These are phyloP conservation scores for Calidris pygmaea DNA, from an alignment of 2,113 vertebrate species.

Conservation along the genomic window DNA sequence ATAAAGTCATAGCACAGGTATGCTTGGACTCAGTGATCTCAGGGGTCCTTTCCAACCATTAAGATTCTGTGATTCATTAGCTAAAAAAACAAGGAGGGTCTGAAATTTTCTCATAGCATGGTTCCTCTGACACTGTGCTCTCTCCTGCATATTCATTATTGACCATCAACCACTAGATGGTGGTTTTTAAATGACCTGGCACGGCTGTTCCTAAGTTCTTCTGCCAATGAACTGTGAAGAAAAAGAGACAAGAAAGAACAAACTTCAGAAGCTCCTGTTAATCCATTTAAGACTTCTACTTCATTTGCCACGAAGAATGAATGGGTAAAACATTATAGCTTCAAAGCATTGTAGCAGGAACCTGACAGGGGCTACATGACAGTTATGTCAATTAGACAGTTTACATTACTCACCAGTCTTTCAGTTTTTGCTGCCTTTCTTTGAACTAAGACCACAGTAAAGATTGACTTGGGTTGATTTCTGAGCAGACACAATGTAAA, in stretches of 20 bases:
- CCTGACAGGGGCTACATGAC: neutral
- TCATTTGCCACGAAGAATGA: neutral
- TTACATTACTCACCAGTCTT: neutral
- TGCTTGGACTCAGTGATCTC: no score
- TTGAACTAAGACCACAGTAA: neutral
- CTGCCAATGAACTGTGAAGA: neutral
- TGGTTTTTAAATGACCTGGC: neutral
- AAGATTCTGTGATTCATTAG: no score
- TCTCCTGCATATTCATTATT: neutral
- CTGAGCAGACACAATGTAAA: neutral
- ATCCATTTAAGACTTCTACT: neutral
- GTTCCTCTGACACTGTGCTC: neutral
- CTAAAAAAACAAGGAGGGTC: neutral
- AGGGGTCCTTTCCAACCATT: no score
- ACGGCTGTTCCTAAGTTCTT: fast-evolving
- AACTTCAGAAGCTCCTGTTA: neutral
- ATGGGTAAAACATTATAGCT: neutral
- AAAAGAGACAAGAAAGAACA: neutral
- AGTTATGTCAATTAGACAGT: neutral
- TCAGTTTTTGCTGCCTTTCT: neutral
- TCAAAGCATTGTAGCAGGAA: neutral
- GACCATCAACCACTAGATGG: neutral
- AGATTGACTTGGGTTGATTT: neutral
- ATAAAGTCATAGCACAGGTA: neutral
- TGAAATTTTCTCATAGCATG: neutral